phyloP scores from a whole-genome alignment of 2,888 invertebrate species.

The Dynastes tityus region DNA sequence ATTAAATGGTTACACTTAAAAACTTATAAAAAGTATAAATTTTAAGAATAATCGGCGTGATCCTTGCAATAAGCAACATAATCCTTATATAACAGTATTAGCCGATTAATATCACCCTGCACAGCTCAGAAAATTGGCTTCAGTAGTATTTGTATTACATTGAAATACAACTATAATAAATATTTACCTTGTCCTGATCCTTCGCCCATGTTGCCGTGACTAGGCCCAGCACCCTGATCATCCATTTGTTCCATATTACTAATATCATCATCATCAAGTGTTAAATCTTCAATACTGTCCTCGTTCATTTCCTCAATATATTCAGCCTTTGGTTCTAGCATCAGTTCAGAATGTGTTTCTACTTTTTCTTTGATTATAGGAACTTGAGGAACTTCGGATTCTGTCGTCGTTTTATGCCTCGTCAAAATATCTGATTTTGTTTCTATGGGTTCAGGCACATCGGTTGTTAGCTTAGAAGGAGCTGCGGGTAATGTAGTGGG shows the following conservation, averaged over 20 bases:
- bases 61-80: too few species aligned
- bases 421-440: constrained; percentile 70
- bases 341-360: constrained; percentile 73
- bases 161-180: constrained; percentile 50
- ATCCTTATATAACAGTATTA: background rate
- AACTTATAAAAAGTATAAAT: too few species aligned
- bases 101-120: constrained; percentile 28
- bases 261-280: constrained; percentile 85
- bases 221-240: constrained; percentile 80
- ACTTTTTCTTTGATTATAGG: constrained; percentile 73
- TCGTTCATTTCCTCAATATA: constrained; percentile 80
- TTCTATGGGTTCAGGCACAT: constrained; percentile 67
- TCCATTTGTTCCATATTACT: constrained; percentile 82
- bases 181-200: constrained; percentile 81
- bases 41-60: too few species aligned
- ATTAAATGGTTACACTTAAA: too few species aligned
- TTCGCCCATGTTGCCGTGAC: constrained; percentile 79
- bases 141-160: constrained; percentile 23
- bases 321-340: constrained; percentile 84
- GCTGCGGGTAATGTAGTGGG: constrained; percentile 66
- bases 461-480: constrained; percentile 66
- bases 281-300: constrained; percentile 88
- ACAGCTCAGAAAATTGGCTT: constrained; percentile 45
- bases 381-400: constrained; percentile 68
- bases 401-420: constrained; percentile 66